phyloP scores from a whole-genome alignment of 2,888 invertebrate genomes.

The Campoplex nolae region DNA sequence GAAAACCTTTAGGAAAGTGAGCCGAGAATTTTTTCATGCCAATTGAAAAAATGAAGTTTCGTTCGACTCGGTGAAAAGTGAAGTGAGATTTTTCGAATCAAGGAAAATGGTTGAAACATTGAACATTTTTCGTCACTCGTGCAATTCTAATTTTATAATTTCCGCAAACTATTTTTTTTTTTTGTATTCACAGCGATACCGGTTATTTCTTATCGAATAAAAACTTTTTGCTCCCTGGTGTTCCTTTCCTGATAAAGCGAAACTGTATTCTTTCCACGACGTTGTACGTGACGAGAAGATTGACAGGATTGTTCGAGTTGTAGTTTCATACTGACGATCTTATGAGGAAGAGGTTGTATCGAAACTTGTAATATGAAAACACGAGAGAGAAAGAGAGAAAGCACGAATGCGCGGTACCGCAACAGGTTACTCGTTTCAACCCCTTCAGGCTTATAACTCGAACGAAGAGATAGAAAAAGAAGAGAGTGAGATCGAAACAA shows the following conservation, averaged over 20 bases:
- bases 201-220: background rate
- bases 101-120: background rate
- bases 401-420: conserved; percentile 79
- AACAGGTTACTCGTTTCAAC: conserved; percentile 79
- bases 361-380: background rate
- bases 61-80: no score
- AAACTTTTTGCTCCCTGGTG: background rate
- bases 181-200: background rate
- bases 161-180: no score
- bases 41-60: no score
- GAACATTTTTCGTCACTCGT: no score
- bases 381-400: background rate
- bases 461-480: background rate
- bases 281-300: background rate
- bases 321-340: background rate
- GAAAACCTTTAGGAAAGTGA: background rate
- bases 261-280: background rate
- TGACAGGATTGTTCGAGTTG: background rate
- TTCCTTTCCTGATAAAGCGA: background rate
- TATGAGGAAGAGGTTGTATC: background rate
- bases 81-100: background rate
- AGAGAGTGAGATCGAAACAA: background rate
- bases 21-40: background rate
- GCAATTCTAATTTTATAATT: no score
- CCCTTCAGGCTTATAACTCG: conserved; percentile 29